Evolutionary conservation across 2,888 invertebrate genomes (phyloP), one percentile per base, ranked within the genome.

Genomic region (Anaspis maculata): DNA sequence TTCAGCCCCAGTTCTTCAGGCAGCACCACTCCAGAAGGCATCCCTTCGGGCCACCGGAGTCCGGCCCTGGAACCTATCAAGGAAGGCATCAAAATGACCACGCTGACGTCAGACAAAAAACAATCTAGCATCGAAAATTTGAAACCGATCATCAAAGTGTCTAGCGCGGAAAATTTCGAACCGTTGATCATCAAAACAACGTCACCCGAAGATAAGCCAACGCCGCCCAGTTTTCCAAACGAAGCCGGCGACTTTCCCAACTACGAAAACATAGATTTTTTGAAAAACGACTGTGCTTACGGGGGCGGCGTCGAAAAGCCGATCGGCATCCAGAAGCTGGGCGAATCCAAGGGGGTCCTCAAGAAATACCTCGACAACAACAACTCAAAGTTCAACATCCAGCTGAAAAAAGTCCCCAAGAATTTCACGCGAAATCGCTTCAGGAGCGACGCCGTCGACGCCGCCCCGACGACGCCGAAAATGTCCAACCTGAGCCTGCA

Each of bases 1-100:
- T 59, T 69, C 15, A 34, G 73, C 56, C 71, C 74, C 1, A 71
- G 71, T 44, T 72, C 73, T 11, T 75, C 76, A 9, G 77, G 76
- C 27, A 75, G 71, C 30, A 73, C 68, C 34, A 74, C 76, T 13
- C 76, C 75, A 5, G 76, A 71, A 49, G 69, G 70, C 4, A 56
- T 71, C n/a, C 65, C 67, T 2, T 58, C 63, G 1, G 64, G 64
- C 1, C 62, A 61, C 36, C 46, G 63, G 3, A 66, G 64, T 36
- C 71, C 73, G 1, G 69, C 71, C 15, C 54, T 74, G 14, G 69
- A 68, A 39, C 72, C 73, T 1, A 74, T 74, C n/a, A 65, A 62
- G 19, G 74, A 74, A 48, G 72, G 71, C 2, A 68, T 68, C 45
- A 44, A 52, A 31, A 39, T 52, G 6, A 35, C 44, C 14, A 48